Evolutionary conservation across 1,140 invertebrate species (phyloP), one percentile per base, ranked within the genome.

Genomic region (Mactra quadrangularis): DNA sequence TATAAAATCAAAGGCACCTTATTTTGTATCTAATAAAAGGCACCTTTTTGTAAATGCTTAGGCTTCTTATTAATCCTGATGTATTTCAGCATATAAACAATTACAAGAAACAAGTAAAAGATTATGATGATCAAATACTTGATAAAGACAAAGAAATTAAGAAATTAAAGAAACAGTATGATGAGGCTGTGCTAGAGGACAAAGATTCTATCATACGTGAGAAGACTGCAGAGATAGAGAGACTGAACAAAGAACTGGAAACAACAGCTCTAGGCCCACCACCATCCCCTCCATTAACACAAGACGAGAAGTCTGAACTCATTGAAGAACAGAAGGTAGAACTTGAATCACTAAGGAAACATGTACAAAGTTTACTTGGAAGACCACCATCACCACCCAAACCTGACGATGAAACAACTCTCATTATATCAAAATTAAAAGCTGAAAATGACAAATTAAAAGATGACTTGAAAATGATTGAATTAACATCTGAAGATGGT

Each of bases 91-190:
- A 78, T 57, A 78, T 78, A 25, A 22, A 29, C 9, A 31, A 78
- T 25, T 78, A 78, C 76, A 78, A 68, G 17, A 47, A 53, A 17
- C 68, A 82, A 38, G 62, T 76, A 25, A 76, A 38, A 38, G 45
- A 66, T 17, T 66, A 76, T 75, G 86, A 87, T 59, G 66, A 72
- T 17, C 82, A 86, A 33, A 64, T 86, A 9, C 19, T 78, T 19
- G 57, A 71, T n/a, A 82, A 86, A 41, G 79, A 82, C 13, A 31
- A 72, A 35, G 77, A 82, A 29, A 76, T 82, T 19, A 52, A 71
- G 17, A 81, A 82, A 41, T 55, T 86, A 1, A 84, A 82, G 60
- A 76, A 82, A 38, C 82, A 87, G 60, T 25, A 82, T n/a, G 72
- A 76, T 29, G 68, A 53, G 47, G 13, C 70, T 3, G 38, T 59